A percentile compares a stretch with the other conserved stretches of the same genome.
Conservation (phyloP, 2,797 vertebrate species). For the Melopsittacus undulatus region DNA sequence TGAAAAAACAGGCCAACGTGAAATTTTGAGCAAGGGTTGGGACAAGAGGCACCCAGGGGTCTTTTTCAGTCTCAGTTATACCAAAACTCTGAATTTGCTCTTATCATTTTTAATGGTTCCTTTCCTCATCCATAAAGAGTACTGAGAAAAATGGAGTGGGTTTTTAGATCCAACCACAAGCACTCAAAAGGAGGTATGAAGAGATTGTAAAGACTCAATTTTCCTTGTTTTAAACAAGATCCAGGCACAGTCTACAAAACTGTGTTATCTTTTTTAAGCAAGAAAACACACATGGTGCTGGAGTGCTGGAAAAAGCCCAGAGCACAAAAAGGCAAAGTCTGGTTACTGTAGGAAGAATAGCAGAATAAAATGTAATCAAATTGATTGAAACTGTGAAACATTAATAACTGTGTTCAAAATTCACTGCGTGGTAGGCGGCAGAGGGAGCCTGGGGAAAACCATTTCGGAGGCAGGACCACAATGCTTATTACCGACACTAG, state of each 20-base stretch:
- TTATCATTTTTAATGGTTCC: accelerated
- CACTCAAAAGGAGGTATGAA: neutral
- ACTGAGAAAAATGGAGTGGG: accelerated
- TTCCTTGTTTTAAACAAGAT: neutral
- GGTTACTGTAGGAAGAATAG: neutral
- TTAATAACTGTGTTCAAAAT: neutral
- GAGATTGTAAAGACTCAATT: neutral
- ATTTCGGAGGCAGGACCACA: neutral
- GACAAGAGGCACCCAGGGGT: neutral
- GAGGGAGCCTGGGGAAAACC: neutral
- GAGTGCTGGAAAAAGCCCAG: neutral
- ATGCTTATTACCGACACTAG: constrained; percentile 45
- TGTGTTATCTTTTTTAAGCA: neutral
- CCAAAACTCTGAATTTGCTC: neutral
- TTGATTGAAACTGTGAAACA: neutral
- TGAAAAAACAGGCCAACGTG: neutral
- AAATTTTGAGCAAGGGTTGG: neutral
- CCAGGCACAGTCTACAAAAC: neutral
- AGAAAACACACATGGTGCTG: neutral
- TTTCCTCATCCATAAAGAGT: neutral
- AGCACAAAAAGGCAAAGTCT: neutral
- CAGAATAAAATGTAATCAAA: neutral
- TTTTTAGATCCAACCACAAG: neutral
- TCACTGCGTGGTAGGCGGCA: neutral
- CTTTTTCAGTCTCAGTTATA: neutral